Base-by-base conservation (phyloP, 2,113 vertebrate species). In the Aphelocoma coerulescens region DNA sequence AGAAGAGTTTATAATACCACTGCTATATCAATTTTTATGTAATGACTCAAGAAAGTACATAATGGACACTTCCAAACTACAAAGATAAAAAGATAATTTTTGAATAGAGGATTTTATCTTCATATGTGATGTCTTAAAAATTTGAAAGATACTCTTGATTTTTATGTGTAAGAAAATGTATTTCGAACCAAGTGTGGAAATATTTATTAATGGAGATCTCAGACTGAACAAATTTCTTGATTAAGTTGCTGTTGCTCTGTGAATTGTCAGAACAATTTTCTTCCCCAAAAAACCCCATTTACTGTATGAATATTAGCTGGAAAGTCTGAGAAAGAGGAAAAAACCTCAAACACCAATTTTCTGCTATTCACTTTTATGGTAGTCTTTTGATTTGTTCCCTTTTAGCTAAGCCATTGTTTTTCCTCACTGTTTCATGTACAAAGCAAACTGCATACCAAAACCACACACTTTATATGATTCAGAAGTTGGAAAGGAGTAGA, bases 381-480 rank as follows among this genome's bases (percentile, higher is more conserved):
- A 91, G 30, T 66, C 92, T 93, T 95, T 82, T 95, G 83, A 89
- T 96, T 96, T 96, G 39, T 52, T 92, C 66, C 48, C 76, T 97
- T 96, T 96, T 69, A 96, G 87, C 88, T 82, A 91, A 93, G 86
- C 89, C 41, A 62, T 72, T 94, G 57, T 66, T 96, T 97, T 96
- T 94, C 86, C 91, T 93, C 65, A 82, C 61, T 94, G 65, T 97
- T 97, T 97, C 95, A 92, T 35, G 30, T 91, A 96, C 81, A 93
- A 87, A 94, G 66, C 68, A 91, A 97, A 97, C 86, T 97, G 85
- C 88, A 95, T 92, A 96, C 90, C 79, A 97, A 97, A 97, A 49
- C 66, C 92, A 94, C 59, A 92, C 55, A 49, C 68, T 95, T 95
- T 65, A 73, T 92, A 89, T 66, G 62, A 86, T 93, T 88, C 26